phyloP scores from a whole-genome alignment of 2,113 vertebrate species.

The Eclectus roratus region DNA sequence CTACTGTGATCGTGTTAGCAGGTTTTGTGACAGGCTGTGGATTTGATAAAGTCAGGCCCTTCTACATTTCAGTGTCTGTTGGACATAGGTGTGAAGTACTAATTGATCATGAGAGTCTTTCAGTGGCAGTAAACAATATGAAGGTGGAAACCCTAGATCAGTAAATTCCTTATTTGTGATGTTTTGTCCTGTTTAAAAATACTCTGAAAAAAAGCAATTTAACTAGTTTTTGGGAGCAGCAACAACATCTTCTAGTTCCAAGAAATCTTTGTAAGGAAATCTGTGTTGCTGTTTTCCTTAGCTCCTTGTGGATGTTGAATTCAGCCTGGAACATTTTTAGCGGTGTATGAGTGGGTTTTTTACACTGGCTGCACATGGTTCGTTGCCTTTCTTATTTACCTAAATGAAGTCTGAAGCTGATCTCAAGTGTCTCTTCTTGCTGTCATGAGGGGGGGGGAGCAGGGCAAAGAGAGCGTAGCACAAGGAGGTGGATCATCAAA shows the following conservation, averaged over 20 bases:
- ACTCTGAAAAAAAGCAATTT: not conserved
- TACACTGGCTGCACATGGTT: not conserved
- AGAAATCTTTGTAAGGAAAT: not conserved
- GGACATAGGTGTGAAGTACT: not conserved
- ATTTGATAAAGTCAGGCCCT: not conserved
- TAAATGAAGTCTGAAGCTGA: not conserved
- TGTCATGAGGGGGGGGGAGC: not conserved
- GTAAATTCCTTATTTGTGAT: not conserved
- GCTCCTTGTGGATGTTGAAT: not conserved
- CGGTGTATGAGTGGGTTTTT: not conserved
- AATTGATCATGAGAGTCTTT: not conserved
- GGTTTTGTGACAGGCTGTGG: not conserved
- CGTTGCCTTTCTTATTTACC: constrained; percentile 9
- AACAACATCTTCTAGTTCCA: not conserved
- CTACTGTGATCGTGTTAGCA: not conserved
- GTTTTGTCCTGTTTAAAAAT: not conserved
- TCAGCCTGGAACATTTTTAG: constrained; percentile 17
- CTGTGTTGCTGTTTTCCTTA: not conserved
- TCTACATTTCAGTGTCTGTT: not conserved
- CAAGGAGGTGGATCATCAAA: not conserved
- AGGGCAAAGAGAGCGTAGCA: not conserved
- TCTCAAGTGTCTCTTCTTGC: not conserved
- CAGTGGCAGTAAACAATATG: not conserved
- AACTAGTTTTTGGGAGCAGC: not conserved
- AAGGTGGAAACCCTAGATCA: not conserved